Percentiles rank a stretch among this genome's conserved stretches.
Conservation (phyloP, 2,797 vertebrate species). For the Menidia menidia region DNA sequence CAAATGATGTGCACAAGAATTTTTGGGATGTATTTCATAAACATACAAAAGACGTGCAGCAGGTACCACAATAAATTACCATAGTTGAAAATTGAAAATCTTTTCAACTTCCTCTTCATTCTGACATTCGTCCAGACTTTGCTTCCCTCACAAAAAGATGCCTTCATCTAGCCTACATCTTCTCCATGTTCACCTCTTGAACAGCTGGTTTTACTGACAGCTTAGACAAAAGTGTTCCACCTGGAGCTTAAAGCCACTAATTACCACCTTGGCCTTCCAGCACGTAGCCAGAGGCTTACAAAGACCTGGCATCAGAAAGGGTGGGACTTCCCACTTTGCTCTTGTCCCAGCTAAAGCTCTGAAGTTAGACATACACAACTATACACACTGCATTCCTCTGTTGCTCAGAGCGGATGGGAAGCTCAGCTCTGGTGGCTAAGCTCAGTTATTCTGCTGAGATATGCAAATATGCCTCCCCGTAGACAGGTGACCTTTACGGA, state of each 20-base stretch:
- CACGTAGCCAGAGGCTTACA: conserved; percentile 46
- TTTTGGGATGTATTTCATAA: not conserved
- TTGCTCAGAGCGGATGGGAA: conserved; percentile 66
- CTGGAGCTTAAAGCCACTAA: conserved; percentile 74
- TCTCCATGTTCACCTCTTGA: conserved; percentile 30
- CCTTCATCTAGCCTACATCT: not conserved
- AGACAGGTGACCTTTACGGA: conserved; percentile 57
- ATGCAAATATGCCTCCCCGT: conserved; percentile 52
- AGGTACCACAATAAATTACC: not conserved
- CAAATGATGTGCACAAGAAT: not conserved
- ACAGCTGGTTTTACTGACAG: conserved; percentile 68
- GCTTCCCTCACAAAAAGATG: conserved; percentile 11
- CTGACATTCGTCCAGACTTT: conserved; percentile 4
- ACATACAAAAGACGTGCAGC: not conserved
- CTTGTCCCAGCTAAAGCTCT: conserved; percentile 58
- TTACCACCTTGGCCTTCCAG: conserved; percentile 65
- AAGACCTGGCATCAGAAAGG: conserved; percentile 66
- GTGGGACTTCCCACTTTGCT: conserved; percentile 62
- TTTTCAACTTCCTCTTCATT: not conserved
- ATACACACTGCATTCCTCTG: conserved; percentile 70
- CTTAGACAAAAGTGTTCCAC: conserved; percentile 65
- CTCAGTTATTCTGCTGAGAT: conserved; percentile 62
- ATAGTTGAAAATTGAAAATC: not conserved
- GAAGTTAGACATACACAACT: conserved; percentile 59
- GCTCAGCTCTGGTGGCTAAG: conserved; percentile 58